Base-by-base conservation (phyloP, 1,140 invertebrate species). In the Camponotus pennsylvanicus region DNA sequence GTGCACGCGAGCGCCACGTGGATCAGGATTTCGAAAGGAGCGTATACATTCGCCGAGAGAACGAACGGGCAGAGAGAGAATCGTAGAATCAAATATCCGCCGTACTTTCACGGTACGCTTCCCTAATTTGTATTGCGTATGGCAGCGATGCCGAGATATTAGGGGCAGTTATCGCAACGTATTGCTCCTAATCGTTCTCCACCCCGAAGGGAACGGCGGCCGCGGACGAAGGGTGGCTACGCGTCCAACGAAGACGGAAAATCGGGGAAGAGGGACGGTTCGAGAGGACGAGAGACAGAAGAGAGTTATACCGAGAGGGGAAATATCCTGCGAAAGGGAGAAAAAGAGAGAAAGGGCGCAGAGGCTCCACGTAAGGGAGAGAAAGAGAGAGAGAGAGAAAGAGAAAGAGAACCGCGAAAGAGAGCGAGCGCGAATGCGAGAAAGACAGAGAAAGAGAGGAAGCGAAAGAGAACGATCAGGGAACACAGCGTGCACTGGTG, bases 401-500 rank as follows among this genome's bases (percentile, higher is more conserved):
- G 11, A 64, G 8, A 45, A 2, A 18, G 13, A 75, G 42, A 27
- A 3, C 21, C 4, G 37, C 37, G n/a, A 75, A 27, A 67, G 61
- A 79, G 55, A 67, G 27, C n/a, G 45, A n/a, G 63, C 42, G 18
- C 64, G 66, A 71, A 71, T 34, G 69, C 45, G 85, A 71, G 64
- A 71, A 67, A 77, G 57, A 67, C 55, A 84, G 79, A 75, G 75
- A 80, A 92, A 93, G 89, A 91, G 92, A 92, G 89, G 89, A 80
- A 87, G 86, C 79, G 86, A 80, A 85, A 79, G 88, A 83, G 93
- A 92, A 91, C 92, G 92, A 92, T 89, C 91, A 92, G 92, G 93
- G 92, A 93, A 94, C 90, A 93, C 92, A 93, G 93, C 92, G 94
- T 93, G 93, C 95, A 93, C 95, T 95, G 95, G 95, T 95, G 95